phyloP scores from a whole-genome alignment of 2,113 vertebrate genomes.

The Rhea pennata region DNA sequence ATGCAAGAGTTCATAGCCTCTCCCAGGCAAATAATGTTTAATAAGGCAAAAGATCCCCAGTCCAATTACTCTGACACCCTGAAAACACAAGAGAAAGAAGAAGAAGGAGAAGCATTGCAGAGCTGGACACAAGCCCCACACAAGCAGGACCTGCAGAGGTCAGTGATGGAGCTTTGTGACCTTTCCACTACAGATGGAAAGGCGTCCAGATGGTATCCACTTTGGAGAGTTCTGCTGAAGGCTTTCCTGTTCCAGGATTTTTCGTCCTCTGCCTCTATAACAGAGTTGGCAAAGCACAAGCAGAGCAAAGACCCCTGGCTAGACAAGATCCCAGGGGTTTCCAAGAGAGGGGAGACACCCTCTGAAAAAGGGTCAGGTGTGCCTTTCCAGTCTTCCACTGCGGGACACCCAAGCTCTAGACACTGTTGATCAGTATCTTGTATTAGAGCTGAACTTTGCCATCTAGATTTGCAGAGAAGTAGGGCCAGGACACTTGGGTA shows the following conservation, averaged over 20 bases:
- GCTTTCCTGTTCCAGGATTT: not conserved
- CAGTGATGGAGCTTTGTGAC: not conserved
- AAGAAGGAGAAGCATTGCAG: not conserved
- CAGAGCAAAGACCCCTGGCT: not conserved
- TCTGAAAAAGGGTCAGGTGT: no score
- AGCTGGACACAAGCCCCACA: no score
- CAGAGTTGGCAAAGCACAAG: not conserved
- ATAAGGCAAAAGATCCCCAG: slow-evolving; percentile 85
- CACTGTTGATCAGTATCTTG: no score
- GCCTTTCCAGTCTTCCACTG: no score
- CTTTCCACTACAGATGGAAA: not conserved
- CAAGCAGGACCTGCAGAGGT: not conserved
- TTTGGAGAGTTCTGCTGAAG: not conserved
- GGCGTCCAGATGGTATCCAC: no score
- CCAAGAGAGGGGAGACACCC: no score
- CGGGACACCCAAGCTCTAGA: no score
- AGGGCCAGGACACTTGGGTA: not conserved
- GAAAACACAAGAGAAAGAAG: not conserved
- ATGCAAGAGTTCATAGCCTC: slow-evolving; percentile 65
- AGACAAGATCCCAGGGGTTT: not conserved
- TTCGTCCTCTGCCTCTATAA: not conserved
- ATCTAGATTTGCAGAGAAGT: no score
- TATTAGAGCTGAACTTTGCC: no score
- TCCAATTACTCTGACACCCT: slow-evolving; percentile 82
- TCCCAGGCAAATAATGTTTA: slow-evolving; percentile 76